These are phyloP conservation scores for Herminia tarsipennalis DNA, from an alignment of 2,888 invertebrate species.

Conservation along the genomic window DNA sequence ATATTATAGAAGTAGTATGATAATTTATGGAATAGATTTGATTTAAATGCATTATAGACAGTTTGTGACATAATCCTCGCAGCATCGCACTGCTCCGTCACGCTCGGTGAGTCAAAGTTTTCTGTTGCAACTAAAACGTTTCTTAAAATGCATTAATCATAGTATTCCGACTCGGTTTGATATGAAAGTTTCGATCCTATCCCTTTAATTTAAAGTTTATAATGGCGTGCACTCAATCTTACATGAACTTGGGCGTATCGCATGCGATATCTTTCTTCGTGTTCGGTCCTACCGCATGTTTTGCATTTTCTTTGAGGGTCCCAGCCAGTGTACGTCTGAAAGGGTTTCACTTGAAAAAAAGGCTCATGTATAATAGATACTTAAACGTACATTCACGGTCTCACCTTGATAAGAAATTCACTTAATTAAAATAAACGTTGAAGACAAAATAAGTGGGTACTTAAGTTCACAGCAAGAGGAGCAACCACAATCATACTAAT, in stretches of 20 bases:
- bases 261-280: conserved; percentile 55
- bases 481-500: conserved; percentile 76
- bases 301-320: conserved; percentile 64
- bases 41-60: conserved; percentile 41
- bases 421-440: conserved; percentile 71
- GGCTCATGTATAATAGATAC: conserved; percentile 27
- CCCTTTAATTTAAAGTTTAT: conserved; percentile 57
- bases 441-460: conserved; percentile 64
- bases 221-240: conserved; percentile 50
- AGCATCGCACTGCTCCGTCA: conserved; percentile 60
- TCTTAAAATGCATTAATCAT: conserved; percentile 76
- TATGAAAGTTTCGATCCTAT: conserved; percentile 62
- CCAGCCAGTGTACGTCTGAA: conserved; percentile 42
- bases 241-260: conserved; percentile 59
- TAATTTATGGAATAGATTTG: conserved; percentile 33
- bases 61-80: conserved; percentile 50
- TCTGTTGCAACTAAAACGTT: conserved; percentile 71
- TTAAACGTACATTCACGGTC: conserved; percentile 30
- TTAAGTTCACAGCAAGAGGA: conserved; percentile 56
- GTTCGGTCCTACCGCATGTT: conserved; percentile 49
- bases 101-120: conserved; percentile 70
- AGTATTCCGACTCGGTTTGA: conserved; percentile 53
- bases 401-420: conserved; percentile 55
- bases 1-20: not conserved
- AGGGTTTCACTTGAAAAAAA: conserved; percentile 31